Base-by-base conservation (phyloP, 2,797 vertebrate genomes). In the Chloroceryle amazona region DNA sequence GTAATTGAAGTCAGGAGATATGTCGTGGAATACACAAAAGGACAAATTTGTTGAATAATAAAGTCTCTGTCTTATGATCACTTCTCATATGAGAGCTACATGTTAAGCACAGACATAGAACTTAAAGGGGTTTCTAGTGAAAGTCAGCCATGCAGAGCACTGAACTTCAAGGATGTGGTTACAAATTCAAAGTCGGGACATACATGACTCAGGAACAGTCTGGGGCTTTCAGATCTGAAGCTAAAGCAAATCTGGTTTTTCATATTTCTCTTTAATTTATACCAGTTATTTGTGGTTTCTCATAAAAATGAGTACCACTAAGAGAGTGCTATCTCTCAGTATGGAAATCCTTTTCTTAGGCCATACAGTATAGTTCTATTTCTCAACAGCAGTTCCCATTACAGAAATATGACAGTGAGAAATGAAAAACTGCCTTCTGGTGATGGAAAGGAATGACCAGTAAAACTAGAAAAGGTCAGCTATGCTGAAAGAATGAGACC, bases 391-490 rank as follows among this genome's bases (percentile, higher is more conserved):
- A 78, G 17, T n/a, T 81, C 15, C 46, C 4, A 0, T 78, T 84
- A 68, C 35, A 52, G 44, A 84, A 93, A 91, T 66, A 54, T 20
- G 80, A 51, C 31, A n/a, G 4, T 66, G 29, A 61, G 89, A 91
- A 92, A 72, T 81, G 49, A 90, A 81, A 93, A 94, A 47, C 4
- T 75, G 66, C 41, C 37, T 41, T 71, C 70, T 74, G 26, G 46
- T 75, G 89, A 93, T 67, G 35, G 33, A 71, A 80, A 90, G 19
- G 19, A 76, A 81, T 62, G 81, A 81, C 62, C 29, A 72, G 65
- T 73, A 81, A 89, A 93, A 78, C 68, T 46, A 78, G 61, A 57
- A 90, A 96, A 84, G 75, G 54, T 78, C 81, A 86, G 46, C 28
- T 65, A 9, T 42, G 41, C 49, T 81, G 66, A 75, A 89, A 89